Evolutionary conservation across 2,888 invertebrate genomes (phyloP).

Genomic region (Esperia sulphurella): DNA sequence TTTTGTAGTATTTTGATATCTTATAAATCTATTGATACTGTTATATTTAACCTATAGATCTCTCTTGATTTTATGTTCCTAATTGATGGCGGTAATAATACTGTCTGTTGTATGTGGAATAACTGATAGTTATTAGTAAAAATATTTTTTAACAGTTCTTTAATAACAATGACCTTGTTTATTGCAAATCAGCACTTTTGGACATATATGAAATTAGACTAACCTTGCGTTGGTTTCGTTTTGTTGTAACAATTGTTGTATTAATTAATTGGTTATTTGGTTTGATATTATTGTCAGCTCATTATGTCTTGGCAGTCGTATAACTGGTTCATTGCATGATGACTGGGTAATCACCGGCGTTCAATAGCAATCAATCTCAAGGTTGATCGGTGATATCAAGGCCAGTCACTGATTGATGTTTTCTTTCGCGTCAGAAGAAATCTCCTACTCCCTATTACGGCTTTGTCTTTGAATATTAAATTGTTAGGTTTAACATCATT

Average conservation of each 20-base stretch:
- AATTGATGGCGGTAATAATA: no score
- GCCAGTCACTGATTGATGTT: constrained; percentile 2
- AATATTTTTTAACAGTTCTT: constrained; percentile 1
- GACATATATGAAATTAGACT: constrained; percentile 17
- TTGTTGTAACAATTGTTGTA: constrained; percentile 10
- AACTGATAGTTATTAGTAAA: no score
- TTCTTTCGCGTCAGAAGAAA: neutral
- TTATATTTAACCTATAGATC: no score
- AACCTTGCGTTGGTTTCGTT: constrained; percentile 13
- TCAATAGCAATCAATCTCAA: constrained; percentile 14
- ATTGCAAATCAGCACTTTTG: constrained; percentile 11
- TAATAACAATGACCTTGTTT: constrained; percentile 20
- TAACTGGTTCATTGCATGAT: constrained; percentile 12
- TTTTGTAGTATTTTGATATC: no score
- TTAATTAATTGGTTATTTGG: neutral
- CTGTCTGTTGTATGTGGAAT: no score
- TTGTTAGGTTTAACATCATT: neutral
- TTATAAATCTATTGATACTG: no score
- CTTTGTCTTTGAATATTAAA: neutral
- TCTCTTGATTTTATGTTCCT: no score
- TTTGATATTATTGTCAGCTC: neutral
- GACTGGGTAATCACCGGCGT: constrained; percentile 8
- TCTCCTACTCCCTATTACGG: neutral
- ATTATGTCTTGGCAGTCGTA: constrained; percentile 1
- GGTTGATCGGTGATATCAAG: constrained; percentile 11